Evolutionary conservation across 1,140 invertebrate species (phyloP).

Genomic region (Neelides sp.): DNA sequence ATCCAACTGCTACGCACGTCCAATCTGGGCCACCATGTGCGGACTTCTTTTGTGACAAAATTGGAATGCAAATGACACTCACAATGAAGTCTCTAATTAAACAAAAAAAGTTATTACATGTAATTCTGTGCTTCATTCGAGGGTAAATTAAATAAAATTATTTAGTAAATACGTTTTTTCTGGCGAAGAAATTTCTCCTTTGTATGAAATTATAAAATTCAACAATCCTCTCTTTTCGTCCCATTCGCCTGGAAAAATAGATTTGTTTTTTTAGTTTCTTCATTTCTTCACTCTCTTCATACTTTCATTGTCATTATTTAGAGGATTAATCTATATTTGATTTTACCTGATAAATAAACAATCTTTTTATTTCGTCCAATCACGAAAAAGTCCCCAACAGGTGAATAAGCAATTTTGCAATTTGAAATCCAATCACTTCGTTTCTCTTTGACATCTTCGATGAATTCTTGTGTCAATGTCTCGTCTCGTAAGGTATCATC

Average conservation of each 20-base stretch:
- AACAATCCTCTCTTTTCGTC: constrained; percentile 17
- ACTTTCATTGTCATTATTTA: too few relatives aligned
- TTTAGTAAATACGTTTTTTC: constrained; percentile 24
- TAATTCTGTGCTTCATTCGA: background rate
- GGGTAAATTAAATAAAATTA: constrained; percentile 10
- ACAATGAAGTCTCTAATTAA: constrained; percentile 45
- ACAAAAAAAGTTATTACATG: constrained; percentile 18
- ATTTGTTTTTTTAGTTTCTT: constrained; percentile 8
- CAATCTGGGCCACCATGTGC: constrained; percentile 65
- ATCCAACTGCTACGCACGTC: constrained; percentile 81
- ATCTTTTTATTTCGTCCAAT: constrained; percentile 51
- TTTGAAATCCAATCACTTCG: constrained; percentile 50
- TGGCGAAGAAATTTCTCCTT: constrained; percentile 26
- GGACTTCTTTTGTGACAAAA: constrained; percentile 52
- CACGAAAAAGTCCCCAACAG: constrained; percentile 55
- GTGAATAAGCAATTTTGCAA: constrained; percentile 56
- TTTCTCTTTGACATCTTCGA: constrained; percentile 1
- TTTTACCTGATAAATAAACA: constrained; percentile 52
- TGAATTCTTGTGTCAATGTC: constrained; percentile 17
- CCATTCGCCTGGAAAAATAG: constrained; percentile 35
- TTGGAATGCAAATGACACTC: constrained; percentile 44
- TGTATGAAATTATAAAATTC: constrained; percentile 16
- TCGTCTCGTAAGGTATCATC: constrained; percentile 1
- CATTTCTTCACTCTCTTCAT: too few relatives aligned
- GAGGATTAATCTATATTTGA: constrained; percentile 7